Conservation (phyloP, 64 coral and sea anemone genomes). For the Pocillopora damicornis region DNA sequence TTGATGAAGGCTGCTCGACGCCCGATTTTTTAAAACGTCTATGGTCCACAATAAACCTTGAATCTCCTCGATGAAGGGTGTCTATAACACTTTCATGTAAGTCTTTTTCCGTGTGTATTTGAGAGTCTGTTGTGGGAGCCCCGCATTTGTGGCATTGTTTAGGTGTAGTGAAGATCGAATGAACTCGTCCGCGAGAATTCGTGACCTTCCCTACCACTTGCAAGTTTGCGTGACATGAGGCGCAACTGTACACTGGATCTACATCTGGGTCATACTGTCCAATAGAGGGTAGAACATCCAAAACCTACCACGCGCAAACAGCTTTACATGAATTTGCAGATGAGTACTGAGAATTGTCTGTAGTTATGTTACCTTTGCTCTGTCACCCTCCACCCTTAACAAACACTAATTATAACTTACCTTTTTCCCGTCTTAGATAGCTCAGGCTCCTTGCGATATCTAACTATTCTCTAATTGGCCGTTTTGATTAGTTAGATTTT, state of each 20-base stretch:
- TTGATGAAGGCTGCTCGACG: background rate
- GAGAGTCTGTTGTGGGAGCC: conserved; percentile 1
- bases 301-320: conserved; percentile 18
- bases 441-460: too few relatives aligned
- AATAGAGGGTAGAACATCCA: conserved; percentile 54
- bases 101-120: background rate
- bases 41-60: conserved; percentile 33
- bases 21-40: conserved; percentile 10
- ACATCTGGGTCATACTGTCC: conserved; percentile 17
- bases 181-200: background rate
- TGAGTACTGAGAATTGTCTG: background rate
- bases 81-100: conserved; percentile 45
- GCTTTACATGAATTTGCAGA: background rate
- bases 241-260: conserved; percentile 15
- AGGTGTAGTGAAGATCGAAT: conserved; percentile 21
- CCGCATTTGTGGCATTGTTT: conserved; percentile 49
- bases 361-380: too few relatives aligned
- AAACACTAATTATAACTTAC: too few relatives aligned
- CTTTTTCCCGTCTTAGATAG: too few relatives aligned
- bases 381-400: too few relatives aligned
- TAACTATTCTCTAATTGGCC: too few relatives aligned
- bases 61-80: conserved; percentile 6
- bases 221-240: conserved; percentile 29
- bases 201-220: conserved; percentile 23
- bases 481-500: too few relatives aligned